Conservation (phyloP, 1,140 invertebrate genomes). For the Pristionchus pacificus region DNA sequence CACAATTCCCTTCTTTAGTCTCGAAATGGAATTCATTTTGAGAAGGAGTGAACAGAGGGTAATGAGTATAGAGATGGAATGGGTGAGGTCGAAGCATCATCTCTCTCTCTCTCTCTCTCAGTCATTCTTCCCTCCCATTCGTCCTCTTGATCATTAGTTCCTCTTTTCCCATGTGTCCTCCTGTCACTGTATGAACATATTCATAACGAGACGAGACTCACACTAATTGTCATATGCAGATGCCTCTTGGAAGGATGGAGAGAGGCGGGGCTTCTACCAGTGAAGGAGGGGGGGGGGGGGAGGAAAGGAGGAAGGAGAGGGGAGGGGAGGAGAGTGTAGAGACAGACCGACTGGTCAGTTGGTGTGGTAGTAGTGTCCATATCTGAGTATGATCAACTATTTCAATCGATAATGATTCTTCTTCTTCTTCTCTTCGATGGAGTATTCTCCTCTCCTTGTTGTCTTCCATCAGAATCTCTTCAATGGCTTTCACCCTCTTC, state of each 20-base stretch:
- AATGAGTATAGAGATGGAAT: no score
- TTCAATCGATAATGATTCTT: background rate
- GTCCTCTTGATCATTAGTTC: background rate
- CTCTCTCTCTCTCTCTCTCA: background rate
- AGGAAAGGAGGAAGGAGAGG: no score
- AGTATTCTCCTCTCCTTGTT: background rate
- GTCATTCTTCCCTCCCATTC: background rate
- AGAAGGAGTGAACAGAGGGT: no score
- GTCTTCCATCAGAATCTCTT: conserved; percentile 6
- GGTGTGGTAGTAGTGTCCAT: background rate
- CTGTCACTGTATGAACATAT: background rate
- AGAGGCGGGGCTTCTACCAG: background rate
- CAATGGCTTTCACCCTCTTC: conserved; percentile 25
- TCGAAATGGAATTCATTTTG: no score
- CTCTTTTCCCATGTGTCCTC: background rate
- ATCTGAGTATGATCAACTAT: background rate
- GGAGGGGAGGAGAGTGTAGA: no score
- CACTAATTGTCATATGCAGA: conserved; percentile 1
- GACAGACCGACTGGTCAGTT: background rate
- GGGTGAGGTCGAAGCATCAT: background rate
- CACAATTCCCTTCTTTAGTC: no score
- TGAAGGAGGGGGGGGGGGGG: background rate
- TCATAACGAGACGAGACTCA: background rate
- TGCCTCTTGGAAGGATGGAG: no score
- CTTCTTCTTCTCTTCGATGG: background rate